Conservation (phyloP, 2,888 invertebrate species). For the Cosmopolites sordidus region DNA sequence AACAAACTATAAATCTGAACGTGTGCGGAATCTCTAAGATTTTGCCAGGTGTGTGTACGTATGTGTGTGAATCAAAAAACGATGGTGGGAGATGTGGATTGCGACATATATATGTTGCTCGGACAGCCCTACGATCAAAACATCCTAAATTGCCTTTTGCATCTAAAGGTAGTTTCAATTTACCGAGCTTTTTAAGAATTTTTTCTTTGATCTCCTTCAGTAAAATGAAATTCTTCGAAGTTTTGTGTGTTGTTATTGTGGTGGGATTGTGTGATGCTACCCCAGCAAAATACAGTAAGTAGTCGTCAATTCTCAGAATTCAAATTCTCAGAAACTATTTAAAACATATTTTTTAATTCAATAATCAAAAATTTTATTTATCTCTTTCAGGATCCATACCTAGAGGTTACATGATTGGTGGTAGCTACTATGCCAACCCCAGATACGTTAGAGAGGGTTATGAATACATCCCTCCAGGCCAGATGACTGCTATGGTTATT, state of each 20-base stretch:
- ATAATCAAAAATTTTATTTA: neutral
- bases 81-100: conserved; percentile 14
- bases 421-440: conserved; percentile 43
- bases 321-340: too few relatives aligned
- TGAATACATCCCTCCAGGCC: conserved; percentile 35
- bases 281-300: conserved; percentile 14
- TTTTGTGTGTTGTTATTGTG: conserved; percentile 14
- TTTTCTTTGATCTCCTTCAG: neutral
- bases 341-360: neutral
- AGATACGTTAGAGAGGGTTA: conserved; percentile 22
- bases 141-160: conserved; percentile 5
- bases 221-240: conserved; percentile 7
- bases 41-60: conserved; percentile 13
- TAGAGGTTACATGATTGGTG: conserved; percentile 43
- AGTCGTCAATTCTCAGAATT: too few relatives aligned
- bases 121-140: conserved; percentile 10
- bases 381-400: conserved; percentile 27
- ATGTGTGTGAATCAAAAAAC: conserved; percentile 11
- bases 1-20: conserved; percentile 20
- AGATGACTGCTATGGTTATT: conserved; percentile 46
- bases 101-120: conserved; percentile 22
- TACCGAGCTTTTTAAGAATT: neutral
- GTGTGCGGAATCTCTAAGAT: conserved; percentile 18
- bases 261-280: conserved; percentile 8
- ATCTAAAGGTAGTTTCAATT: neutral